These are phyloP conservation scores for Euphydryas editha DNA, from an alignment of 2,888 invertebrate genomes.

Conservation along the genomic window DNA sequence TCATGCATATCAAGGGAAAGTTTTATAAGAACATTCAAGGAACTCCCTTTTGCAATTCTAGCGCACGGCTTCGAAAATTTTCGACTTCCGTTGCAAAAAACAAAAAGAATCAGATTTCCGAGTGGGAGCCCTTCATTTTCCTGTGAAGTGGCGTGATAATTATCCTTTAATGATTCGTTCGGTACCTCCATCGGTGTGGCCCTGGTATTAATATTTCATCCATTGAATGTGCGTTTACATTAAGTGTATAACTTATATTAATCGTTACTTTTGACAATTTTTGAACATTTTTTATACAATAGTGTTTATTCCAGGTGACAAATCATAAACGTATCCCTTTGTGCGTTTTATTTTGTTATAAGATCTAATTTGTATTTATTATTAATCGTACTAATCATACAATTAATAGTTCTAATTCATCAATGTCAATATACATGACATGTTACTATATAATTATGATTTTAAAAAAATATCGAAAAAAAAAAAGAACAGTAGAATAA, in stretches of 20 bases:
- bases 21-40: constrained; percentile 31
- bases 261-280: background rate
- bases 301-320: background rate
- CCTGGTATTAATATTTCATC: constrained; percentile 72
- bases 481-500: no score
- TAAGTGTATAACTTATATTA: constrained; percentile 15
- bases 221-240: constrained; percentile 54
- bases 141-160: constrained; percentile 77
- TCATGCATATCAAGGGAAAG: constrained; percentile 28
- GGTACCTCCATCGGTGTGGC: constrained; percentile 69
- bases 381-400: background rate
- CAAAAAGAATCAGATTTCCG: constrained; percentile 78
- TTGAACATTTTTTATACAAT: background rate
- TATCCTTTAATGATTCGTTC: constrained; percentile 79
- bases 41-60: constrained; percentile 45
- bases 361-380: background rate
- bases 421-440: no score
- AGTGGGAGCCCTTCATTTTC: constrained; percentile 69
- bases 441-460: no score
- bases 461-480: no score
- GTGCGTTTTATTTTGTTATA: background rate
- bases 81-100: constrained; percentile 58
- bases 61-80: constrained; percentile 59
- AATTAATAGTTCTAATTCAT: background rate
- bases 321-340: background rate